phyloP scores from a whole-genome alignment of 1,140 invertebrate species.

The Euwallacea fornicatus region DNA sequence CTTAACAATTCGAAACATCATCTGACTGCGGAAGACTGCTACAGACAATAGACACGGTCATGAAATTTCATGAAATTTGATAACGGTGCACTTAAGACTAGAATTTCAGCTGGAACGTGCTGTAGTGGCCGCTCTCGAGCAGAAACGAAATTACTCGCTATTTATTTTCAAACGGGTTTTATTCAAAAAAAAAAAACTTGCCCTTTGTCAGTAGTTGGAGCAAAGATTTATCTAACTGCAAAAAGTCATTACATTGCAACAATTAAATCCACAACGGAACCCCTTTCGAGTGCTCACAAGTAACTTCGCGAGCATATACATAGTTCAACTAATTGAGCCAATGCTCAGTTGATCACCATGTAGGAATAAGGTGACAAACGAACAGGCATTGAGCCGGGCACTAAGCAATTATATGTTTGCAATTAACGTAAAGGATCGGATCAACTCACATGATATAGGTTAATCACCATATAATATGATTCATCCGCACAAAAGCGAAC shows the following conservation, averaged over 20 bases:
- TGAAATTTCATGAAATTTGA: constrained; percentile 6
- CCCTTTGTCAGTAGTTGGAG: no score
- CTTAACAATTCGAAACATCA: no score
- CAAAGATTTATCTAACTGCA: no score
- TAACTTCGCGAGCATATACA: not conserved
- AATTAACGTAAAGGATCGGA: no score
- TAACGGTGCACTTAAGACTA: constrained; percentile 2
- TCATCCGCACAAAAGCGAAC: no score
- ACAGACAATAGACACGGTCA: not conserved
- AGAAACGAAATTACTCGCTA: not conserved
- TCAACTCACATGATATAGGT: no score
- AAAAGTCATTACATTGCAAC: no score
- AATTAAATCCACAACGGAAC: no score
- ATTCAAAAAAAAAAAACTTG: not conserved
- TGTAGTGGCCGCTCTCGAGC: not conserved
- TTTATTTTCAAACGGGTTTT: constrained; percentile 1
- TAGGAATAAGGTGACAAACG: not conserved
- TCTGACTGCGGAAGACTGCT: no score
- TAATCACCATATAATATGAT: no score
- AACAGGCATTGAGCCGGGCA: not conserved
- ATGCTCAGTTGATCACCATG: not conserved
- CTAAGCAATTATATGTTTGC: not conserved
- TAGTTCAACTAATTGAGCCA: not conserved
- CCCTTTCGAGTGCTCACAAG: no score
- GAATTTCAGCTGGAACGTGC: constrained; percentile 1